phyloP scores from a whole-genome alignment of 2,113 vertebrate genomes.

The Gnathonemus echidnorhynchus region DNA sequence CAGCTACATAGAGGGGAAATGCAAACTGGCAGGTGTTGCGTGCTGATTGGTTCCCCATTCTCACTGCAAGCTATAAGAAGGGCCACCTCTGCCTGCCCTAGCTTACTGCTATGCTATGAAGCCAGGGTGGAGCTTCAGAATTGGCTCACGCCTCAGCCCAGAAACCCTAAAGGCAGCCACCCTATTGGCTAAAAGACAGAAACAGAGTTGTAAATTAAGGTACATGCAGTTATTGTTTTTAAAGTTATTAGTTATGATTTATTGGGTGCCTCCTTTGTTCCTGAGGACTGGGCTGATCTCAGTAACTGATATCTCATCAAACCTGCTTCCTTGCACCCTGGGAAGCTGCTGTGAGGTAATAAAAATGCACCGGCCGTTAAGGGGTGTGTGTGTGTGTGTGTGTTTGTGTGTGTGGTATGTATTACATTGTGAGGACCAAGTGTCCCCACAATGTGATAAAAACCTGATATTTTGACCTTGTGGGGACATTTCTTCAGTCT shows the following conservation, averaged over 20 bases:
- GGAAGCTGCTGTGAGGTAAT: conserved; percentile 15
- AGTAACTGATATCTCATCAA: not conserved
- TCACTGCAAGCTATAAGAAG: not conserved
- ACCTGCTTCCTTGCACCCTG: not conserved
- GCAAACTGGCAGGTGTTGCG: not conserved
- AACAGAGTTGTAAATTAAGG: not conserved
- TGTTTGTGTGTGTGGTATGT: not conserved
- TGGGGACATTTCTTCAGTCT: not conserved
- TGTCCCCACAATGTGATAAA: not conserved
- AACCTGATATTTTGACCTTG: not conserved
- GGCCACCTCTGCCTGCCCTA: not conserved
- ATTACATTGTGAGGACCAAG: not conserved
- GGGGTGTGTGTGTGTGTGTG: not conserved
- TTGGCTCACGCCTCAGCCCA: not conserved
- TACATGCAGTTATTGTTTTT: not conserved
- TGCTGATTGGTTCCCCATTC: not conserved
- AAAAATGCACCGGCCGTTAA: not conserved
- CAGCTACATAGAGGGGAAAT: not conserved
- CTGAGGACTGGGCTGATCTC: not conserved
- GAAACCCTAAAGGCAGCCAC: not conserved
- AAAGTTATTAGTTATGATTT: conserved; percentile 26
- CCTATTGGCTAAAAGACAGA: not conserved
- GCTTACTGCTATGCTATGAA: not conserved
- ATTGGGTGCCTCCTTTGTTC: conserved; percentile 24
- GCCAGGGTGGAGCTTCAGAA: not conserved